A percentile compares a stretch with the other conserved stretches of the same genome.
Conservation (phyloP, 2,113 vertebrate genomes). For the Corapipo altera region DNA sequence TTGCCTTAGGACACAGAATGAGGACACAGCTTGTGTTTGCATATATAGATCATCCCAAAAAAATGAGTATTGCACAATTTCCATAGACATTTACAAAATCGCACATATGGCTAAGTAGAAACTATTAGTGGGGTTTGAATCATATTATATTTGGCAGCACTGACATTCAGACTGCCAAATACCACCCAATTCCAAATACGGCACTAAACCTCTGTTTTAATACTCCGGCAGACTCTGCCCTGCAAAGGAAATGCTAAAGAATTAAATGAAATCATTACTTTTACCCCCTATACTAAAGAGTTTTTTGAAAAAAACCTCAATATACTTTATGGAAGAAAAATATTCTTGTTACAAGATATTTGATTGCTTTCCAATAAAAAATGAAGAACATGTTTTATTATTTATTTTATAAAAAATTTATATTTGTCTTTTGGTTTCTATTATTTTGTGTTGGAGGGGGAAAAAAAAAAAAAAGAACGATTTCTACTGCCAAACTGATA, state of each 20-base stretch:
- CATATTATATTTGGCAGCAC: neutral
- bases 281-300: neutral
- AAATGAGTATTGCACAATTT: slow-evolving; percentile 10
- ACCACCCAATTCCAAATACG: neutral
- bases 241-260: neutral
- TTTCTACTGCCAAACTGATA: neutral
- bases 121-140: slow-evolving; percentile 9
- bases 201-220: neutral
- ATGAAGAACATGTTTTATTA: neutral
- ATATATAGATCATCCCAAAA: neutral
- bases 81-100: slow-evolving; percentile 7
- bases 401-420: neutral
- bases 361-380: neutral
- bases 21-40: neutral
- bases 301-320: neutral
- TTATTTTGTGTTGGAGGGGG: neutral
- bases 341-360: neutral
- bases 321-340: neutral
- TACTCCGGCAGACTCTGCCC: neutral
- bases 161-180: slow-evolving; percentile 10
- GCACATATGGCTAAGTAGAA: slow-evolving; percentile 10
- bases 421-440: neutral
- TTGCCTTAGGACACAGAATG: neutral
- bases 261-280: neutral
- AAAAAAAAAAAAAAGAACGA: neutral